Evolutionary conservation across 2,797 vertebrate genomes (phyloP), one percentile per base, ranked within the genome.

Genomic region (Schizothorax lantsangensis): DNA sequence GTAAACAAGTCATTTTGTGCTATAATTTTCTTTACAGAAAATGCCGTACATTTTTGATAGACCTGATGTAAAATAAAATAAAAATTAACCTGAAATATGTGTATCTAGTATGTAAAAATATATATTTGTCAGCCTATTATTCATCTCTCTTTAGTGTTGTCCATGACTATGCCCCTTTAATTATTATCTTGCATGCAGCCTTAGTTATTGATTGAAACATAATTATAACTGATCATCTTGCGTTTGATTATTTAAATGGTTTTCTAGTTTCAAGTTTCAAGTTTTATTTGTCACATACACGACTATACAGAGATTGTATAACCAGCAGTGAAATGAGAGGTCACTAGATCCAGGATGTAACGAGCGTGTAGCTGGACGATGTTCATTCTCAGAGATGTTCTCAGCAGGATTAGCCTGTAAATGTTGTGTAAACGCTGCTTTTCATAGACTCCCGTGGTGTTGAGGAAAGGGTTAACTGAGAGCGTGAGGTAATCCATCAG

Each of bases 401-500:
- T 64, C 47, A 83, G 62, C 45, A 49, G 75, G 85, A 86, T 89
- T 92, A 88, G 12, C 23, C 21, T 14, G 15, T 26, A 30, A 52
- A 43, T 47, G 71, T 79, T 85, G 74, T 81, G 57, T 86, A 84
- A 88, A 82, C 5, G 71, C 72, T 85, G 71, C 87, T 87, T 79
- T 92, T 91, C 87, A 89, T 89, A 85, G 88, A 79, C 66, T 26
- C 54, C 33, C 5, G 10, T 77, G 17, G 17, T 30, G 23, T 43
- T 49, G 66, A 79, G 74, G 77, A 86, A 85, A 80, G 81, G 45
- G 84, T 88, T 89, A 87, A 89, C 49, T 1, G 64, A 59, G 47
- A 78, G 59, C 49, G 74, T 90, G 86, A 90, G 82, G 71, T 89
- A 88, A 90, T 91, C 87, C 49, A 68, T 88, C 73, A 17, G 19